Conservation (phyloP, 2,888 invertebrate species). For the Caenorhabditis sp. region DNA sequence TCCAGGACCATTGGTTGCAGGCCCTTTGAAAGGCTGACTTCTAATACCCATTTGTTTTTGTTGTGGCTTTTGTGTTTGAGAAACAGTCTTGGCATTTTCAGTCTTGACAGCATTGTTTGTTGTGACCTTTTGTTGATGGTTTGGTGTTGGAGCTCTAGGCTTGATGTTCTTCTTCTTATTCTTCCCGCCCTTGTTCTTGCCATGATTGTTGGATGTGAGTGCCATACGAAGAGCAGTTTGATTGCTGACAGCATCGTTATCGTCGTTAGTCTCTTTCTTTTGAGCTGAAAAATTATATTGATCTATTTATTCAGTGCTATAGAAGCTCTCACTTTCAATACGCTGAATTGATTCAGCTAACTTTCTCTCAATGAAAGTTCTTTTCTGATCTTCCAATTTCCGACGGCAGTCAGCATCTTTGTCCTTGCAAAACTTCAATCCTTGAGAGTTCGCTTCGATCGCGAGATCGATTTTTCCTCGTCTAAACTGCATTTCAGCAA, state of each 20-base stretch:
- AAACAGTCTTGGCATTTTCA: conserved; percentile 7
- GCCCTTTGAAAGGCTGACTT: too few species aligned
- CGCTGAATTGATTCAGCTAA: conserved; percentile 66
- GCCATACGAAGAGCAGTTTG: conserved; percentile 36
- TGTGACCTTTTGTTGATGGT: conserved; percentile 5
- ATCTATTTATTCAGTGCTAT: not conserved
- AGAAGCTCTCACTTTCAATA: conserved; percentile 62
- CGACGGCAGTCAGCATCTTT: conserved; percentile 50
- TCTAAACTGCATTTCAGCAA: conserved; percentile 63
- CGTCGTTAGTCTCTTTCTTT: not conserved
- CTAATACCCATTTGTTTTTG: not conserved
- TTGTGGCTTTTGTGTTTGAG: not conserved
- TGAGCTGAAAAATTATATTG: conserved; percentile 4
- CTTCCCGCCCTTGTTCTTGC: conserved; percentile 2
- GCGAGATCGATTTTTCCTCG: conserved; percentile 68
- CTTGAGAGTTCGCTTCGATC: conserved; percentile 64
- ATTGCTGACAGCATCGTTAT: conserved; percentile 15
- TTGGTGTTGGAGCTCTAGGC: conserved; percentile 12
- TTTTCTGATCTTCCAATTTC: conserved; percentile 21
- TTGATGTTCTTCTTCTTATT: conserved; percentile 10
- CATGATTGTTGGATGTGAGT: conserved; percentile 6
- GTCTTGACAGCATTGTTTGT: conserved; percentile 7
- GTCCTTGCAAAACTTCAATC: conserved; percentile 69
- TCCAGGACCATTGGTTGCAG: too few species aligned
- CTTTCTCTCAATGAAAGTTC: conserved; percentile 62